phyloP scores from a whole-genome alignment of 2,113 vertebrate genomes.

The Menidia beryllina region DNA sequence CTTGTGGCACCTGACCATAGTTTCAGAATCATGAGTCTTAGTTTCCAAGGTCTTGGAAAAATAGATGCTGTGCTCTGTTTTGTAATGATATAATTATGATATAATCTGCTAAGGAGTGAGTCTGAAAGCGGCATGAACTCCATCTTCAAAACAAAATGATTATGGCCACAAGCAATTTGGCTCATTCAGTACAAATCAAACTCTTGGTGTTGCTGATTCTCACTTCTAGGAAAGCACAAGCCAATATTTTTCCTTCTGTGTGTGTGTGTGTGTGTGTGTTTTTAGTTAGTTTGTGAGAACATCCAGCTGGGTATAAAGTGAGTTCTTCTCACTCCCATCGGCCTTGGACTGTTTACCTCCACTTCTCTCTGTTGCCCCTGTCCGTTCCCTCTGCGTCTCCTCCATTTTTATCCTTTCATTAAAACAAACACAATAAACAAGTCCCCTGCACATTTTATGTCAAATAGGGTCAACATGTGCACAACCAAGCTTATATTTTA shows the following conservation, averaged over 20 bases:
- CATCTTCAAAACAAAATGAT: no score
- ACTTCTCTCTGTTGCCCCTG: background rate
- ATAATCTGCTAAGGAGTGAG: background rate
- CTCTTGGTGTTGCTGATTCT: conserved; percentile 4
- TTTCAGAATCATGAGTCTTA: no score
- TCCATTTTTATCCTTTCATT: background rate
- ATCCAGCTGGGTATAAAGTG: conserved; percentile 67
- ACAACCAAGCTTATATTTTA: background rate
- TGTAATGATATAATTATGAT: background rate
- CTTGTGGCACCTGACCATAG: no score
- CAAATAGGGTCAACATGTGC: background rate
- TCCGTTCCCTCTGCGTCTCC: background rate
- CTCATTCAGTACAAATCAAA: background rate
- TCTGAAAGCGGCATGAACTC: background rate
- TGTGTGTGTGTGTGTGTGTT: no score
- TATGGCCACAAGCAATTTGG: no score
- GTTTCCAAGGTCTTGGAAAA: no score
- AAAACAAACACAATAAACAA: conserved; percentile 2
- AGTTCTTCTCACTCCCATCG: conserved; percentile 54
- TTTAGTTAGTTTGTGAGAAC: conserved; percentile 47
- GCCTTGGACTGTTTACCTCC: conserved; percentile 57
- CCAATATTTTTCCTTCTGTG: conserved; percentile 11
- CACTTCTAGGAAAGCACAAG: background rate
- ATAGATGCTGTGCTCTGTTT: background rate
- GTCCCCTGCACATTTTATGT: background rate